Evolutionary conservation across 2,888 invertebrate genomes (phyloP).

Genomic region (Suillia variegata): DNA sequence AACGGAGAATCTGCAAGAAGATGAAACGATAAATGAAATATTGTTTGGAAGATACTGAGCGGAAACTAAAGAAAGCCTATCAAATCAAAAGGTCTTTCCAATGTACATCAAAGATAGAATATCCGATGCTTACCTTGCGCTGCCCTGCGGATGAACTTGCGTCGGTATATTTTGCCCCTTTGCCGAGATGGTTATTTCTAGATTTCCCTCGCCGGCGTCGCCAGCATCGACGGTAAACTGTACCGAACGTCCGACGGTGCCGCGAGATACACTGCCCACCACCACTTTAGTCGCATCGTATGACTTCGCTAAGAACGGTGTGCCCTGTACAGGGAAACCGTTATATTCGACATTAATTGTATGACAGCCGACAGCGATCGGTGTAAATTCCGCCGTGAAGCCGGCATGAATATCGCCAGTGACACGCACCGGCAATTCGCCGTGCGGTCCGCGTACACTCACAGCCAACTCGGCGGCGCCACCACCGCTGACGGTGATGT

Average conservation of each 20-base stretch:
- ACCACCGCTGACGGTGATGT: slow-evolving; percentile 74
- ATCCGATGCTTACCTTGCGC: slow-evolving; percentile 62
- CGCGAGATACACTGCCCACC: slow-evolving; percentile 79
- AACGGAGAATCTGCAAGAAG: slow-evolving; percentile 83
- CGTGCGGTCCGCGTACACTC: slow-evolving; percentile 84
- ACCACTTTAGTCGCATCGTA: slow-evolving; percentile 89
- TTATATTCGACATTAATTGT: slow-evolving; percentile 91
- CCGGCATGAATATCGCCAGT: slow-evolving; percentile 88
- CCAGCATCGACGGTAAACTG: slow-evolving; percentile 95
- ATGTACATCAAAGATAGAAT: background rate
- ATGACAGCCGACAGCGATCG: slow-evolving; percentile 91
- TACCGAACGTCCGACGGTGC: slow-evolving; percentile 88
- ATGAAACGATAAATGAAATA: background rate
- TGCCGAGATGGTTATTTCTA: slow-evolving; percentile 95
- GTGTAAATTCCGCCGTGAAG: slow-evolving; percentile 90
- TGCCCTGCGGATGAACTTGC: slow-evolving; percentile 91
- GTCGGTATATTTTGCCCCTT: slow-evolving; percentile 93
- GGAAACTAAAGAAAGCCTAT: background rate
- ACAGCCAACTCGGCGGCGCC: slow-evolving; percentile 85
- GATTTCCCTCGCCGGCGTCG: slow-evolving; percentile 94
- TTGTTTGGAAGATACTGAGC: slow-evolving; percentile 36
- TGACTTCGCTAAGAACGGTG: slow-evolving; percentile 88
- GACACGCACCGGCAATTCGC: slow-evolving; percentile 85
- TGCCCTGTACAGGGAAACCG: slow-evolving; percentile 84
- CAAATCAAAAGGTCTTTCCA: background rate